phyloP scores from a whole-genome alignment of 1,140 invertebrate genomes.

The Semibalanus balanoides region DNA sequence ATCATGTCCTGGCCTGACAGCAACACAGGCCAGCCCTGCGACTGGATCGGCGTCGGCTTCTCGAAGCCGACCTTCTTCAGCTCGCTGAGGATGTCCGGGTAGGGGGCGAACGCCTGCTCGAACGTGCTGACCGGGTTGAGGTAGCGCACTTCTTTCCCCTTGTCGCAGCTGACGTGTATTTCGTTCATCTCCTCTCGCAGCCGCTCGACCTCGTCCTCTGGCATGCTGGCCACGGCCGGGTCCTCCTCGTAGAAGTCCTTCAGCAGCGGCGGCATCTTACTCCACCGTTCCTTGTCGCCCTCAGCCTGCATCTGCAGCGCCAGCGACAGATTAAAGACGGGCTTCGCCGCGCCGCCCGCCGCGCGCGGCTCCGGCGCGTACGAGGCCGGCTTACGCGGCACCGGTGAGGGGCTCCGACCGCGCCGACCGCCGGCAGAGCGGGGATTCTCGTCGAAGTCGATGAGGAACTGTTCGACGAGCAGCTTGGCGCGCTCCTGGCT shows the following conservation, averaged over 20 bases:
- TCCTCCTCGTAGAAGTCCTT: conserved; percentile 79
- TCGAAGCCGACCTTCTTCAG: conserved; percentile 67
- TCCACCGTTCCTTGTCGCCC: conserved; percentile 40
- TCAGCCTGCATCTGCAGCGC: conserved; percentile 27
- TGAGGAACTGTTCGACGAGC: background rate
- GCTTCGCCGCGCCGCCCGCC: background rate
- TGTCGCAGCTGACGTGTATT: conserved; percentile 17
- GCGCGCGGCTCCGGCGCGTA: background rate
- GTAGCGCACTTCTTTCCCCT: conserved; percentile 34
- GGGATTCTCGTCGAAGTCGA: background rate
- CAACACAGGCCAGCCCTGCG: conserved; percentile 77
- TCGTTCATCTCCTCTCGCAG: conserved; percentile 30
- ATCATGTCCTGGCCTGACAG: conserved; percentile 73
- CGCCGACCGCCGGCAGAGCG: too few species aligned
- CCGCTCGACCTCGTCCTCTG: conserved; percentile 40
- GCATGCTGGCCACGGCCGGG: conserved; percentile 48
- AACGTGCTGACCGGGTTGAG: conserved; percentile 73
- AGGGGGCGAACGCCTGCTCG: conserved; percentile 63
- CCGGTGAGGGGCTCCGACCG: background rate
- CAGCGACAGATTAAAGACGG: background rate
- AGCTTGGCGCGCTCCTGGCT: conserved; percentile 3
- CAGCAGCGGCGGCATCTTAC: conserved; percentile 44
- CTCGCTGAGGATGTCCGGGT: conserved; percentile 66
- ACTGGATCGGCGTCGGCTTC: conserved; percentile 77
- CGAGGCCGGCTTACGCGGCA: background rate